These are phyloP conservation scores for Apamea crenata DNA, from an alignment of 2,888 invertebrate species.

Conservation along the genomic window DNA sequence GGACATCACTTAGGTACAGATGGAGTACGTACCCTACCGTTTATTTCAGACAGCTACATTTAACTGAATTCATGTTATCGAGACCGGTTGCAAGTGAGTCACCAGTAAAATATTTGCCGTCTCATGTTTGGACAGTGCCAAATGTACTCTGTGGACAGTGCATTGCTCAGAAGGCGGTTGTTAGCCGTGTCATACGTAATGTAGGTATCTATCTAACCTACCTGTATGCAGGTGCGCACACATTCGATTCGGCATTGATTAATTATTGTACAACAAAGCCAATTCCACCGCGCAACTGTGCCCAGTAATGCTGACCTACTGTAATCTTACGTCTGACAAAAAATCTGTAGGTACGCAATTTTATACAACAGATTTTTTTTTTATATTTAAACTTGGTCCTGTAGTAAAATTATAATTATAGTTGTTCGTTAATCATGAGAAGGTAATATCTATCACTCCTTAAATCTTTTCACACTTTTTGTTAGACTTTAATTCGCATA, in stretches of 20 bases:
- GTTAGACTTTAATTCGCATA: no score
- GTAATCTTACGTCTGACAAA: background rate
- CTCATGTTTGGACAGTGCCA: conserved; percentile 31
- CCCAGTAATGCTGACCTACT: background rate
- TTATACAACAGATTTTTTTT: background rate
- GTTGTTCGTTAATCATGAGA: no score
- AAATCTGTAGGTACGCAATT: background rate
- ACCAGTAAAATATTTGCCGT: conserved; percentile 24
- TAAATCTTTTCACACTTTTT: no score
- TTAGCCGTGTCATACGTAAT: background rate
- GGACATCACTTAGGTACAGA: background rate
- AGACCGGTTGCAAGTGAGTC: conserved; percentile 14
- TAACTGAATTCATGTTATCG: conserved; percentile 19
- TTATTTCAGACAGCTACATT: conserved; percentile 16
- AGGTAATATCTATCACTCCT: no score
- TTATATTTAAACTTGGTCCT: no score
- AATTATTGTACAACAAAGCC: background rate
- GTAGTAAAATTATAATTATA: no score
- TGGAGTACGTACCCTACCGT: background rate
- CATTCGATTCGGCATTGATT: conserved; percentile 4
- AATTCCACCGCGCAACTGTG: background rate
- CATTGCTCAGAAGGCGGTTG: background rate
- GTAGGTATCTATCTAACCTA: background rate
- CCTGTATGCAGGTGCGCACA: background rate
- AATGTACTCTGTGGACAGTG: no score